Evolutionary conservation across 2,113 vertebrate genomes (phyloP), one percentile per base, ranked within the genome.

Genomic region (Saccopteryx bilineata): DNA sequence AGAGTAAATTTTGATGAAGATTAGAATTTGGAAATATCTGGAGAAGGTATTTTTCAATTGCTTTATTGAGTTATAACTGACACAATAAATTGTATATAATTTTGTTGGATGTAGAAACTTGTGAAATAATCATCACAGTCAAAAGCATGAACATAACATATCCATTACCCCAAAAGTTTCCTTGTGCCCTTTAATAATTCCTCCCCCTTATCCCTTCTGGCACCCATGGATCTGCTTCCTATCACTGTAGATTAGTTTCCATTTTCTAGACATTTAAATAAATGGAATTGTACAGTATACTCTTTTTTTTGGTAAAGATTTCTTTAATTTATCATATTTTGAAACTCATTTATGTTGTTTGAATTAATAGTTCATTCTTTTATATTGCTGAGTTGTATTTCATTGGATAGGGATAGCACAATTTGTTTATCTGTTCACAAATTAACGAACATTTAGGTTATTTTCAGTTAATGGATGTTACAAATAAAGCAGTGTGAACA

Each of bases 111-210:
- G 50, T 18, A 23, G 39, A 72, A 3, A 33, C 11, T 58, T 78
- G 33, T 87, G 48, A 95, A 93, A 81, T 95, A 66, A 63, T 75
- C 61, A 50, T 1, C n/a, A 72, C 10, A 68, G 21, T 82, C 76
- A 87, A 28, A 33, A 63, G 10, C 76, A 17, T 50, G n/a, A 89
- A 85, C 21, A 24, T 48, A 74, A 85, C 21, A 24, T 48, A 74
- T 58, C 33, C 1, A 6, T 28, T 65, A 50, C 18, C 4, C 1
- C 7, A 1, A 7, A 52, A 52, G 28, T 65, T 82, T 69, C 48
- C 11, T 48, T 19, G 19, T 66, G 18, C 10, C 17, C 26, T 23
- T 72, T 90, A 52, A 8, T 46, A 79, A 31, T 48, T 60, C 19
- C 18, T 39, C 12, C 8, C 1, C 56, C 10, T 33, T 26, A 39